Base-by-base conservation (phyloP, 2,113 vertebrate species). In the Anseranas semipalmata region DNA sequence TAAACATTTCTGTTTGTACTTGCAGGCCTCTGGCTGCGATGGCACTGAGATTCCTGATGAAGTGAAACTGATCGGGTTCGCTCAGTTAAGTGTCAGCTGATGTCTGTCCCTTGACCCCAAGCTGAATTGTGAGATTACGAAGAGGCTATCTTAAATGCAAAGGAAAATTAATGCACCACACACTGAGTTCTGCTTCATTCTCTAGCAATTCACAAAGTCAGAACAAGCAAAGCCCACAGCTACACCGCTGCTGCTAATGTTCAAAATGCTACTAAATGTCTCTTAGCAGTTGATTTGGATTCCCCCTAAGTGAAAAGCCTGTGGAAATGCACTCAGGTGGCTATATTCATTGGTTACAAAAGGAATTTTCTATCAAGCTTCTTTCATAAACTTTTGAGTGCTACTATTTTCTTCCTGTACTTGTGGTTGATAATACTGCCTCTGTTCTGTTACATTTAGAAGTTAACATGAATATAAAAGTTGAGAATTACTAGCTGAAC, bases 41-140 rank as follows among this genome's bases (percentile, higher is more conserved):
- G 99, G 98, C 91, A 97, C 98, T 2, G 99, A 99, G 98, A 99
- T 99, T 95, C 99, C 99, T 0, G 99, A 99, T 56, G 99, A 99
- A 98, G 98, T 99, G 98, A 99, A 99, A 98, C 97, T 99, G 98
- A 99, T 99, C 78, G 99, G 99, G 97, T 99, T 99, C 97, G 99
- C 99, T 75, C 99, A 99, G 98, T 96, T 99, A 93, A 99, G 99
- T 93, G 98, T 99, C 97, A 99, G 98, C 98, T 99, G 99, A 99
- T 99, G 95, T 82, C 92, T 85, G 90, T 97, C 95, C 81, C 94
- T 81, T 46, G 95, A 96, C 95, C 95, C 95, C 96, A 84, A 97
- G 98, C 96, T 84, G 95, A 98, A 98, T 97, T 97, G 97, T 81
- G 97, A 97, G 97, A 98, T 97, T 97, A 97, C 71, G 87, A 97